Evolutionary conservation across 1,140 invertebrate species (phyloP).

Genomic region (Ips typographus): DNA sequence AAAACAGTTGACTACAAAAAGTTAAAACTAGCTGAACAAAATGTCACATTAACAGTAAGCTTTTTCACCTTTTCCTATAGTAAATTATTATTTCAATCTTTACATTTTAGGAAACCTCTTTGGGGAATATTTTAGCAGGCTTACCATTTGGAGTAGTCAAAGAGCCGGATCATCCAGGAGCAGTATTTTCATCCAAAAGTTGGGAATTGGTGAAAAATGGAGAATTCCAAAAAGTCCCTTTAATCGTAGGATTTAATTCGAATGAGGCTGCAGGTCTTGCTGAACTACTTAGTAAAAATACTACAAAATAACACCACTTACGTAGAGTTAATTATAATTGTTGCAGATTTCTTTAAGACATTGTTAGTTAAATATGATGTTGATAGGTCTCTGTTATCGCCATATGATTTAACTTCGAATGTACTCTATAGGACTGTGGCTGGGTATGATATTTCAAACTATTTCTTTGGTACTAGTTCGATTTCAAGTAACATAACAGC

Average conservation of each 20-base stretch:
- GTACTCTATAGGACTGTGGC: background rate
- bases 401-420: constrained; percentile 6
- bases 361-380: background rate
- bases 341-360: background rate
- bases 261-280: constrained; percentile 13
- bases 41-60: constrained; percentile 17
- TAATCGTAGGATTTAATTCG: constrained; percentile 44
- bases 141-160: constrained; percentile 40
- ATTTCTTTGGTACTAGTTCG: background rate
- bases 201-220: constrained; percentile 39
- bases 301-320: background rate
- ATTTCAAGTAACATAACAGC: background rate
- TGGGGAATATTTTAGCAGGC: constrained; percentile 24
- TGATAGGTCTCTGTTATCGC: background rate
- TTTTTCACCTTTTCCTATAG: background rate
- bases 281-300: background rate
- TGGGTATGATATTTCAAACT: background rate
- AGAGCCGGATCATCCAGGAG: constrained; percentile 42
- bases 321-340: too few relatives aligned
- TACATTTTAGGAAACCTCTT: background rate
- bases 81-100: too few relatives aligned
- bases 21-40: constrained; percentile 22
- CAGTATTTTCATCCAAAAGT: constrained; percentile 39
- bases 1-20: constrained; percentile 11
- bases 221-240: constrained; percentile 41